A percentile compares a stretch with the other conserved stretches of the same genome.
Evolutionary conservation across 2,797 vertebrate species (phyloP).

Genomic region (Thripadectes ignobilis): DNA sequence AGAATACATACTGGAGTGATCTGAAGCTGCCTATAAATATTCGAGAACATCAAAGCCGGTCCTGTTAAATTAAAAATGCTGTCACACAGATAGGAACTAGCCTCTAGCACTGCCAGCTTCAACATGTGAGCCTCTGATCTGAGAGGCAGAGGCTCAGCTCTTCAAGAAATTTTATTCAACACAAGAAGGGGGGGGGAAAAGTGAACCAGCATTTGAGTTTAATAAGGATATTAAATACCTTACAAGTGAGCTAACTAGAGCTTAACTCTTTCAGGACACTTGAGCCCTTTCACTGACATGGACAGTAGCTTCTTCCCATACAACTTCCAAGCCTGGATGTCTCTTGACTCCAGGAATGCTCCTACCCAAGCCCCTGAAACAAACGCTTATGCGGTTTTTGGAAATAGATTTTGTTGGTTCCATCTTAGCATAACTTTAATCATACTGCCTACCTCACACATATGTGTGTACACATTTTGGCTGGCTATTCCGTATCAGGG

Average conservation of each 20-base stretch:
- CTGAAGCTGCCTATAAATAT: conserved; percentile 84
- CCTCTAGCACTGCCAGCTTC: conserved; percentile 87
- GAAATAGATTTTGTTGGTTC: background rate
- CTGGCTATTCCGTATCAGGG: background rate
- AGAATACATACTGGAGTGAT: conserved; percentile 75
- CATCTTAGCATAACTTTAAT: background rate
- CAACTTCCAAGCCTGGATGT: background rate
- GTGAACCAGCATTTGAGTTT: conserved; percentile 72
- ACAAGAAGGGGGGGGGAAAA: conserved; percentile 33
- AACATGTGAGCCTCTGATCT: conserved; percentile 85
- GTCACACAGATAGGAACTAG: conserved; percentile 86
- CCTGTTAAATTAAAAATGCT: conserved; percentile 85
- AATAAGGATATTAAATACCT: conserved; percentile 80
- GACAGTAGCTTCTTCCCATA: background rate
- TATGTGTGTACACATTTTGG: background rate
- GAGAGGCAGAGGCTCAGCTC: conserved; percentile 69
- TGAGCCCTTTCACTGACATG: conserved; percentile 42
- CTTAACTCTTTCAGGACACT: conserved; percentile 78
- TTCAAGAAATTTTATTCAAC: conserved; percentile 78
- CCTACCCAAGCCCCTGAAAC: background rate
- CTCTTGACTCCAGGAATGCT: background rate
- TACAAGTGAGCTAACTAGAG: conserved; percentile 75
- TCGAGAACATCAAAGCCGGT: conserved; percentile 85
- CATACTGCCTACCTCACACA: background rate
- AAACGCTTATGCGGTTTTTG: background rate